These are phyloP conservation scores for Apeira syringaria DNA, from an alignment of 2,888 invertebrate species.

Conservation along the genomic window DNA sequence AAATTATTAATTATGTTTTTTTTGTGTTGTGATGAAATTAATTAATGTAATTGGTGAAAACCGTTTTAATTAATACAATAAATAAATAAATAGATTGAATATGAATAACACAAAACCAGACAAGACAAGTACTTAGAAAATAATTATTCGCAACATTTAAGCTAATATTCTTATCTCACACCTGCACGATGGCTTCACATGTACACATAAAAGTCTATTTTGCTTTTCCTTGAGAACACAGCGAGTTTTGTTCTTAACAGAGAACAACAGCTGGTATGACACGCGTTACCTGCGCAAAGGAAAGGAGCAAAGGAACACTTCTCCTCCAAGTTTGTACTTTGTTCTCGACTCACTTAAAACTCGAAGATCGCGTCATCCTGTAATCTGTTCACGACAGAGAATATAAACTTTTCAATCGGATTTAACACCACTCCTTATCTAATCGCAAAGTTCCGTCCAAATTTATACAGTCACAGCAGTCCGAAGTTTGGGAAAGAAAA, in stretches of 20 bases:
- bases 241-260: background rate
- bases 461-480: conserved; percentile 49
- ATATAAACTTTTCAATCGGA: conserved; percentile 72
- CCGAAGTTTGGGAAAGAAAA: conserved; percentile 19
- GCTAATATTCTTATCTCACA: too few relatives aligned
- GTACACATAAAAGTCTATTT: too few relatives aligned
- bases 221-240: too few relatives aligned
- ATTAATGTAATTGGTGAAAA: too few relatives aligned
- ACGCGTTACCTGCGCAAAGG: conserved; percentile 6
- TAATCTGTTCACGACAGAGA: conserved; percentile 63
- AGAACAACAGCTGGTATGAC: conserved; percentile 10
- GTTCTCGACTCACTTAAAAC: conserved; percentile 25
- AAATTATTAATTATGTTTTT: too few relatives aligned
- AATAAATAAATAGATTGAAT: too few relatives aligned
- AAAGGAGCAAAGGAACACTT: conserved; percentile 15
- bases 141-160: too few relatives aligned
- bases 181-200: too few relatives aligned
- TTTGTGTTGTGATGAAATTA: too few relatives aligned
- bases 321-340: conserved; percentile 19
- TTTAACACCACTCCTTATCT: conserved; percentile 67
- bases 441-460: conserved; percentile 68
- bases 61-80: too few relatives aligned
- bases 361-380: conserved; percentile 23
- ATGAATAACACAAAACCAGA: too few relatives aligned
- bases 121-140: too few relatives aligned